Conservation (phyloP, 2,888 invertebrate species). For the Drosophila monieri region DNA sequence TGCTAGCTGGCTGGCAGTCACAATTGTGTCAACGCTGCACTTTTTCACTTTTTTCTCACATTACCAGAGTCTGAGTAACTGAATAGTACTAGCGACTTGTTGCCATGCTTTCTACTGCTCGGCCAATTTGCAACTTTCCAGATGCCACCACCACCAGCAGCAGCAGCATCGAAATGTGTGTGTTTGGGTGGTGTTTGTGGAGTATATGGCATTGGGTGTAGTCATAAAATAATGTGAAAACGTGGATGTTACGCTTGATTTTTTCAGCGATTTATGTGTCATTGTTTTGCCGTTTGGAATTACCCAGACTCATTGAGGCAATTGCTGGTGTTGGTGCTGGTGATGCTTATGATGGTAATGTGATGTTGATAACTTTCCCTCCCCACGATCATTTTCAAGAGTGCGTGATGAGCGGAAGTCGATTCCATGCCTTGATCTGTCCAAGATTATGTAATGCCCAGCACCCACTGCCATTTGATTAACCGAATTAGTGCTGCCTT, state of each 20-base stretch:
- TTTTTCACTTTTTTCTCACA: constrained; percentile 67
- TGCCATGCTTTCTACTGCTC: constrained; percentile 65
- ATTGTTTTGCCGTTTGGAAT: constrained; percentile 70
- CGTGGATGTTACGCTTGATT: constrained; percentile 66
- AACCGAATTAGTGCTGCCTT: constrained; percentile 30
- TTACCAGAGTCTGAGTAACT: constrained; percentile 48
- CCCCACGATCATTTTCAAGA: constrained; percentile 22
- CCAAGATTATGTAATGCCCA: constrained; percentile 62
- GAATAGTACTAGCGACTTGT: constrained; percentile 54
- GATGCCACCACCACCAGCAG: constrained; percentile 40
- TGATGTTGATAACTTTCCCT: constrained; percentile 71
- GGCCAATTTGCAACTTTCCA: constrained; percentile 62
- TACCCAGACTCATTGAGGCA: constrained; percentile 56
- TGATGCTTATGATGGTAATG: constrained; percentile 54
- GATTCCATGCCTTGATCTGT: constrained; percentile 36
- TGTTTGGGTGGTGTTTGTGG: neutral
- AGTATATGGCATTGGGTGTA: constrained; percentile 13
- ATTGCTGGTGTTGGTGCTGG: constrained; percentile 5
- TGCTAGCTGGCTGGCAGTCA: constrained; percentile 24
- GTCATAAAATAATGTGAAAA: constrained; percentile 43
- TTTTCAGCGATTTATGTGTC: constrained; percentile 65
- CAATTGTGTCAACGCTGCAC: constrained; percentile 73
- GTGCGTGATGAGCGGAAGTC: constrained; percentile 46
- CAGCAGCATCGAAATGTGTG: neutral
- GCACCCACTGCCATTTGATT: constrained; percentile 52